Percentiles rank a stretch among this genome's conserved stretches.
phyloP scores from a whole-genome alignment of 2,113 vertebrate species.

The Hippopotamus amphibius region DNA sequence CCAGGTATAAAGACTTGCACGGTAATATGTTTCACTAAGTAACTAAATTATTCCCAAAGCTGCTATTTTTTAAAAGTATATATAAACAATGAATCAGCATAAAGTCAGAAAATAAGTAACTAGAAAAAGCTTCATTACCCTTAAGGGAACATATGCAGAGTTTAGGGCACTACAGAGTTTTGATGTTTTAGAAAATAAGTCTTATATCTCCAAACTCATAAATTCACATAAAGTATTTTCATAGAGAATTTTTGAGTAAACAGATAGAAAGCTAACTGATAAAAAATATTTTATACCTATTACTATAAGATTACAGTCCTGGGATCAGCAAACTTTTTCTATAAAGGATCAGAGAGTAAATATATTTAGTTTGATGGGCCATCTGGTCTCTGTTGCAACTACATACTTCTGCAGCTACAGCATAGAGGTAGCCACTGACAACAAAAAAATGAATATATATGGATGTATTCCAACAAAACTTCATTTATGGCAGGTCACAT shows the following conservation, averaged over 20 bases:
- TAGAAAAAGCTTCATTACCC: neutral
- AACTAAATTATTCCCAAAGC: constrained; percentile 28
- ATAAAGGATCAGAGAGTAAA: neutral
- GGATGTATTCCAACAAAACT: neutral
- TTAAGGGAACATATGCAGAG: constrained; percentile 10
- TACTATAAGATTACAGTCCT: neutral
- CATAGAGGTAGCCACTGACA: neutral
- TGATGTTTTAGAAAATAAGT: neutral
- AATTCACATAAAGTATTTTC: neutral
- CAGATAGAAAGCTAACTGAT: neutral
- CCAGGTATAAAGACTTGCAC: neutral
- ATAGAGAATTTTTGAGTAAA: neutral
- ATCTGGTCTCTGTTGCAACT: neutral
- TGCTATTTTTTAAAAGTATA: constrained; percentile 1
- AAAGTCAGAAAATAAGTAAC: neutral
- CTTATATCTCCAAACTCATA: neutral
- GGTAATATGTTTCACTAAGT: neutral
- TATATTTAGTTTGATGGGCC: neutral
- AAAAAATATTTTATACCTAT: neutral
- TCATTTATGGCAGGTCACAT: neutral
- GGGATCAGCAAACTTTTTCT: neutral
- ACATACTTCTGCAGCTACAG: neutral
- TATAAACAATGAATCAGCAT: constrained; percentile 49
- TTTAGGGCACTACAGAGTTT: neutral
- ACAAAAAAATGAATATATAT: neutral